These are phyloP conservation scores for Penelope pileata DNA, from an alignment of 2,113 vertebrate species.

Conservation along the genomic window DNA sequence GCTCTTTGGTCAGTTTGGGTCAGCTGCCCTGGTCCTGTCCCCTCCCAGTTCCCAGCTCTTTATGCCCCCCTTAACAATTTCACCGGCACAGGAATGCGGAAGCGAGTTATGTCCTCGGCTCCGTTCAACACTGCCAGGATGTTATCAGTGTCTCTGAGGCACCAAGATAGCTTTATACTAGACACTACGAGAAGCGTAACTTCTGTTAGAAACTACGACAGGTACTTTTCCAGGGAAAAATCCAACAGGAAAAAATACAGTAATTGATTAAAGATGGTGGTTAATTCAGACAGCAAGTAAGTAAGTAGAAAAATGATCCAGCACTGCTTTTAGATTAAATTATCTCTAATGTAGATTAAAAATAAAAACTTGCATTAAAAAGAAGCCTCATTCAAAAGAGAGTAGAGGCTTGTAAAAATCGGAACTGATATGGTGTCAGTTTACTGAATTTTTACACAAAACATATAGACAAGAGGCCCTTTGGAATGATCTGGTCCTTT, in stretches of 20 bases:
- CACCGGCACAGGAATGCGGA: no score
- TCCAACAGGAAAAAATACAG: neutral
- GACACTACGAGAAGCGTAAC: no score
- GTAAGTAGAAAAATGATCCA: neutral
- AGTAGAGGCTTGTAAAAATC: neutral
- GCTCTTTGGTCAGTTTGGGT: no score
- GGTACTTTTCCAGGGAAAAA: neutral
- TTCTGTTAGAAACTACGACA: no score
- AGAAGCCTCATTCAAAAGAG: neutral
- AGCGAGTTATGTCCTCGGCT: no score
- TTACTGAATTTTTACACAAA: neutral
- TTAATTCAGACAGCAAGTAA: neutral
- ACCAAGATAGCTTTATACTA: no score
- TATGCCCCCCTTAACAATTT: no score
- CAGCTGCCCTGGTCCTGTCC: no score
- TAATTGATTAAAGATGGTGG: accelerated
- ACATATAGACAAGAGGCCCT: neutral
- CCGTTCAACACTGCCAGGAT: no score
- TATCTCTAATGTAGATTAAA: neutral
- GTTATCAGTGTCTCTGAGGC: no score
- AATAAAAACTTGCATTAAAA: neutral
- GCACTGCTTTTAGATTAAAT: neutral
- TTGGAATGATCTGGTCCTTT: neutral
- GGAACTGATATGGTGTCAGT: neutral
- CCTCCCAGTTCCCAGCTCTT: no score